A percentile compares a stretch with the other conserved stretches of the same genome.
phyloP scores from a whole-genome alignment of 2,888 invertebrate genomes.

The Capitulum mitella region DNA sequence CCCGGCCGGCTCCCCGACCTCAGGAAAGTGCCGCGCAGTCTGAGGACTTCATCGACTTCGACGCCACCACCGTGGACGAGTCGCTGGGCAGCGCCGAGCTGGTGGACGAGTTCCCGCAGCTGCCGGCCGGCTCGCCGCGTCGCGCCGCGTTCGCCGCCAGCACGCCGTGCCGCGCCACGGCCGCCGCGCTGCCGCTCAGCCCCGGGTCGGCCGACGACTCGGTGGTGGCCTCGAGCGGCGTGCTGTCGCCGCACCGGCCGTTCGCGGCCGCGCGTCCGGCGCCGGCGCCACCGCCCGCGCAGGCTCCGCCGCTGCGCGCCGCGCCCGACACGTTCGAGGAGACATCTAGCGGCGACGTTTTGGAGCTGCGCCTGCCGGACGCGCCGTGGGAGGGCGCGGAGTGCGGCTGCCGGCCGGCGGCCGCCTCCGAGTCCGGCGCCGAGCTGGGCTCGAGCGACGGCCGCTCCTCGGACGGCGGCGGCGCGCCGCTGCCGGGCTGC shows the following conservation, averaged over 20 bases:
- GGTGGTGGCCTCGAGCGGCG: conserved; percentile 6
- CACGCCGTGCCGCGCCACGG: background rate
- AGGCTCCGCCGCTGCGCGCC: background rate
- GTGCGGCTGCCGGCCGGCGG: background rate
- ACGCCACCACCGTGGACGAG: conserved; percentile 12
- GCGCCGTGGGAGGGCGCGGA: background rate
- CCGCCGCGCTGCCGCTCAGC: background rate
- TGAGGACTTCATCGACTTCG: conserved; percentile 20
- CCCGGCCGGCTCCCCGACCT: background rate
- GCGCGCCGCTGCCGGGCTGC: background rate
- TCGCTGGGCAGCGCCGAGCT: background rate
- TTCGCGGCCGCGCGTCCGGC: background rate
- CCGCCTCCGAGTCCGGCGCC: background rate
- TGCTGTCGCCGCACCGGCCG: background rate
- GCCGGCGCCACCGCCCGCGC: background rate
- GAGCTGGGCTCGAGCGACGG: background rate
- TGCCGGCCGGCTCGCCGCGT: conserved; percentile 1
- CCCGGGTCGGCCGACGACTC: background rate
- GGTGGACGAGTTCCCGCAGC: conserved; percentile 2
- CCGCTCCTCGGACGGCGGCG: background rate
- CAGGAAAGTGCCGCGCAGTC: background rate
- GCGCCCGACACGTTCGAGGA: conserved; percentile 6
- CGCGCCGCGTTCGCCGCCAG: background rate
- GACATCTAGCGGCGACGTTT: conserved; percentile 16
- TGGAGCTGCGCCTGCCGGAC: conserved; percentile 1